Conservation (phyloP, 2,797 vertebrate genomes). For the Ciconia nigra region DNA sequence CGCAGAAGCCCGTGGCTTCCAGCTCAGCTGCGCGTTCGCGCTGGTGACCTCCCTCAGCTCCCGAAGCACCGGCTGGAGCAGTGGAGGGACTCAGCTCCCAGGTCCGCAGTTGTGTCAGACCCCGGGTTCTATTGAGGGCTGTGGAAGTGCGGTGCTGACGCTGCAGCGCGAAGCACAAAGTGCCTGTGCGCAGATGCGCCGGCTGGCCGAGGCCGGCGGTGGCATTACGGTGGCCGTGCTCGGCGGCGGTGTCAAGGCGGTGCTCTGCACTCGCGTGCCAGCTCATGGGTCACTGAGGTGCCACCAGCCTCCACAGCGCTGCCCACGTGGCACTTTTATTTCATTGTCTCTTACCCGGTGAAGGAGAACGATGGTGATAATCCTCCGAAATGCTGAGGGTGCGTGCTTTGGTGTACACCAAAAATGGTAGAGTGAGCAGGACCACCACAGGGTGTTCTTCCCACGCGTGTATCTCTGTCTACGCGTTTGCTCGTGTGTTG, state of each 20-base stretch:
- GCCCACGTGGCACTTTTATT: fast-evolving
- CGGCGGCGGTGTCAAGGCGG: no score
- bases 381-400: neutral
- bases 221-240: neutral
- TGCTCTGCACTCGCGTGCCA: neutral
- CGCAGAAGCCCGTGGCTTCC: neutral
- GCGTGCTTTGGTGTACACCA: fast-evolving
- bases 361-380: neutral
- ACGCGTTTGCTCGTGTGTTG: fast-evolving
- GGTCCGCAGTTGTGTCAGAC: neutral
- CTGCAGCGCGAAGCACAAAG: neutral
- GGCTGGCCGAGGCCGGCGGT: neutral
- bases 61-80: fast-evolving
- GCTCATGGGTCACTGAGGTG: neutral
- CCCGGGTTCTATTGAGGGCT: neutral
- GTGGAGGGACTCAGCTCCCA: neutral
- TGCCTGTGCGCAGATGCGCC: neutral
- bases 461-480: fast-evolving
- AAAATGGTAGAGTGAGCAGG: fast-evolving
- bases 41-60: neutral
- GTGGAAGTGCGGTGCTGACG: neutral
- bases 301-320: neutral
- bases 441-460: neutral
- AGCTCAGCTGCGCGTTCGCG: neutral
- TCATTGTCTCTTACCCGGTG: neutral